A percentile compares a stretch with the other conserved stretches of the same genome.
Conservation (phyloP, 1,140 invertebrate genomes). For the Apis florea region DNA sequence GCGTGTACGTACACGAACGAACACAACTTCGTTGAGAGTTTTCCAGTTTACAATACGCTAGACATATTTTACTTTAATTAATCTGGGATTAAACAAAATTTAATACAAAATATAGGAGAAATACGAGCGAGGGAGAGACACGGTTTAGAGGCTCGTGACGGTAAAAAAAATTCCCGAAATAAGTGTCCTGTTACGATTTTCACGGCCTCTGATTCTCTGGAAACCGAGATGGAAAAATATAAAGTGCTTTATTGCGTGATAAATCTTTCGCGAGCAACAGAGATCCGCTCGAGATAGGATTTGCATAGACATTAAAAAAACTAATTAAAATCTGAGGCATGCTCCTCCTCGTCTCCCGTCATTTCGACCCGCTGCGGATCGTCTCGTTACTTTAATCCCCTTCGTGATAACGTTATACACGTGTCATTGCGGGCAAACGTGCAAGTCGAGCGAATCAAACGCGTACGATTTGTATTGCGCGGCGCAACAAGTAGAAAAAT, state of each 20-base stretch:
- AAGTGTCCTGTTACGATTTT: slow-evolving; percentile 42
- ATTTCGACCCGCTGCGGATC: neutral
- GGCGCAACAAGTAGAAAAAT: neutral
- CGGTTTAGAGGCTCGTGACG: neutral
- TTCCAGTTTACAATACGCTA: neutral
- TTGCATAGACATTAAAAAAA: slow-evolving; percentile 72
- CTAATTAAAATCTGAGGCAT: slow-evolving; percentile 67
- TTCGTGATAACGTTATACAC: slow-evolving; percentile 10
- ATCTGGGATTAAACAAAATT: neutral
- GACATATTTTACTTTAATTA: slow-evolving; percentile 9
- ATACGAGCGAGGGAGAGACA: neutral
- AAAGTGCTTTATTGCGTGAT: slow-evolving; percentile 69
- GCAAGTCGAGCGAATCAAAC: neutral
- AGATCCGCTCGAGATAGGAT: slow-evolving; percentile 52
- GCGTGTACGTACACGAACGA: neutral
- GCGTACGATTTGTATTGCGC: neutral
- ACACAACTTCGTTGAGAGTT: neutral
- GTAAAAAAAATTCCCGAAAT: slow-evolving; percentile 5
- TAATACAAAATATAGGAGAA: neutral
- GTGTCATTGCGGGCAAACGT: neutral
- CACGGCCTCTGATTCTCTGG: slow-evolving; percentile 22
- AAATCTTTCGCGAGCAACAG: slow-evolving; percentile 64
- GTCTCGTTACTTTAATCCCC: slow-evolving; percentile 56
- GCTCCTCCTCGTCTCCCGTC: neutral
- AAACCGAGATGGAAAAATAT: slow-evolving; percentile 44